phyloP scores from a whole-genome alignment of 2,888 invertebrate genomes.

The Euproctis similis region DNA sequence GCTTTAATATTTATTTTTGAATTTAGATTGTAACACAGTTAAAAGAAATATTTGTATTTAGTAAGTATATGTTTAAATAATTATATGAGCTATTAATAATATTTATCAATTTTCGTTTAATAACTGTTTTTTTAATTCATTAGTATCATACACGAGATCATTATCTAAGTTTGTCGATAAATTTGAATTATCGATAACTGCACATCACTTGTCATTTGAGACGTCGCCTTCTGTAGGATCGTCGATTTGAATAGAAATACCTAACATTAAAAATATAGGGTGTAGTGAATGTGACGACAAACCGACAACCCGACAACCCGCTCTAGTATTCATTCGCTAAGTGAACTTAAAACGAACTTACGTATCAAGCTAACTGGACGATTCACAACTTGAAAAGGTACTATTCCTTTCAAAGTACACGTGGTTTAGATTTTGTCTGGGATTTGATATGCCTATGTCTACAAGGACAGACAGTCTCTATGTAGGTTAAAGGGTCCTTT shows the following conservation, averaged over 20 bases:
- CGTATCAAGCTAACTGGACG: slow-evolving; percentile 37
- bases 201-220: slow-evolving; percentile 30
- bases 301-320: slow-evolving; percentile 12
- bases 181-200: slow-evolving; percentile 17
- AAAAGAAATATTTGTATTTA: too few species aligned
- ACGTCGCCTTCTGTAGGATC: slow-evolving; percentile 30
- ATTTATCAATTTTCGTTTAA: too few species aligned
- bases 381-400: slow-evolving; percentile 47
- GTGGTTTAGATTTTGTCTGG: slow-evolving; percentile 28
- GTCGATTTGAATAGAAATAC: slow-evolving; percentile 59
- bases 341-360: slow-evolving; percentile 47
- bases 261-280: slow-evolving; percentile 62
- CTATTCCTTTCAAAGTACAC: slow-evolving; percentile 35
- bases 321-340: slow-evolving; percentile 57
- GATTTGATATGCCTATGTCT: slow-evolving; percentile 16
- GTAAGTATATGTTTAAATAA: too few species aligned
- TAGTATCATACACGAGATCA: too few species aligned
- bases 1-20: too few species aligned
- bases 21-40: too few species aligned
- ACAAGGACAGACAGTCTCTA: too few species aligned
- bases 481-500: too few species aligned
- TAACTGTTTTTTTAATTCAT: too few species aligned
- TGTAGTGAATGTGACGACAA: slow-evolving; percentile 50
- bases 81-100: too few species aligned
- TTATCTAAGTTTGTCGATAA: too few species aligned